phyloP scores from a whole-genome alignment of 2,797 vertebrate species.

The Taenioides sp. region DNA sequence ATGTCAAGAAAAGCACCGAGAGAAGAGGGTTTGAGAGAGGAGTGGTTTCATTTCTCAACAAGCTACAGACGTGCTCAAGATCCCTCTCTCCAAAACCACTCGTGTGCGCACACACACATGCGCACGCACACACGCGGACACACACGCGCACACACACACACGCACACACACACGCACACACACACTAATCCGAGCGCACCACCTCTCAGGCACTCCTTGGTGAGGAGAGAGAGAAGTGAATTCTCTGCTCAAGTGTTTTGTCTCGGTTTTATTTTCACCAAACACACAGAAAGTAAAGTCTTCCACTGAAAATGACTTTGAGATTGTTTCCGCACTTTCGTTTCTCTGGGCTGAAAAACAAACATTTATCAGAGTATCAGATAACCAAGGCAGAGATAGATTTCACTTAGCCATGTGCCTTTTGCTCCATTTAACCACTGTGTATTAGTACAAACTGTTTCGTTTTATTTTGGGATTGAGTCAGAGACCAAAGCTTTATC shows the following conservation, averaged over 20 bases:
- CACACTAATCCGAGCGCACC: conserved; percentile 54
- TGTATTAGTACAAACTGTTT: conserved; percentile 37
- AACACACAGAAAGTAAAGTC: conserved; percentile 26
- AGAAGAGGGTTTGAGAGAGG: not conserved
- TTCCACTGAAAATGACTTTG: conserved; percentile 63
- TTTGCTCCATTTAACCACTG: conserved; percentile 39
- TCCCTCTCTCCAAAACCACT: conserved; percentile 53
- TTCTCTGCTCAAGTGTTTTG: conserved; percentile 66
- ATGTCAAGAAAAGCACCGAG: not conserved
- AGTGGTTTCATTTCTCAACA: conserved; percentile 35
- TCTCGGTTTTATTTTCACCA: conserved; percentile 49
- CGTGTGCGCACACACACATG: conserved; percentile 32
- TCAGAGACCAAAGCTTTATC: conserved; percentile 1
- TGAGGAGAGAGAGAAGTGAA: conserved; percentile 50
- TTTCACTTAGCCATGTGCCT: conserved; percentile 43
- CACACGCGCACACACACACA: conserved; percentile 23
- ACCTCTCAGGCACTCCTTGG: conserved; percentile 63
- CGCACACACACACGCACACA: conserved; percentile 23
- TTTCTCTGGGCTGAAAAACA: conserved; percentile 45
- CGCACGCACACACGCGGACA: conserved; percentile 2
- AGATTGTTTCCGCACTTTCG: conserved; percentile 52
- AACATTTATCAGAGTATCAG: conserved; percentile 60
- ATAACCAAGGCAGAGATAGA: conserved; percentile 49
- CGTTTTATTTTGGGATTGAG: conserved; percentile 9
- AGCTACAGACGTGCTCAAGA: conserved; percentile 59